Evolutionary conservation across 2,888 invertebrate species (phyloP), one percentile per base, ranked within the genome.

Genomic region (Timema podura): DNA sequence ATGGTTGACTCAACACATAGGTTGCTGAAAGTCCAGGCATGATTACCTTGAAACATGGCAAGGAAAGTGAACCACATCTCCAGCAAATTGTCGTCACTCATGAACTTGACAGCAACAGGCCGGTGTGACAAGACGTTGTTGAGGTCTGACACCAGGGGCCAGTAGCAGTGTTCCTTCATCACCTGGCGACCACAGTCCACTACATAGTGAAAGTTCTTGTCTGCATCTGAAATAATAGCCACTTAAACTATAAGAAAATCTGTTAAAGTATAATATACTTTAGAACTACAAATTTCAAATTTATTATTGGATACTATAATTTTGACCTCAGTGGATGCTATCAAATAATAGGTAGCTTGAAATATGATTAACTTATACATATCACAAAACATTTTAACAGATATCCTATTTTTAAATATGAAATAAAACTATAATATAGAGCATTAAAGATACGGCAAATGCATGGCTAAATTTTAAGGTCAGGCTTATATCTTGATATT

Each of bases 91-190:
- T 92, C 91, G 79, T 97, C 95, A 68, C 90, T 88, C 82, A 98
- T 86, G 79, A 98, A 97, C 79, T 92, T 88, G 75, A 94, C 82
- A 15, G 97, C 96, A 5, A 98, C 95, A 15, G 93, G 92, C 78
- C 90, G 88, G 79, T 98, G 98, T 0, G 96, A 95, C 15, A 98
- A 85, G 68, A 98, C 93, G 81, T 98, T 98, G 79, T 97, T 97
- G 76, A 98, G 88, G 83, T 98, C 98, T 0, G 96, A 96, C 49
- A 98, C 96, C 8, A 98, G 85, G 0, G 98, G 97, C 98, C 98
- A 98, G 81, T 97, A 98, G 82, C 96, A 96, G 81, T 98, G 98
- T 79, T 97, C 95, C 83, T 95, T 96, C 95, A 98, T 96, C 44
- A 96, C 93, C 72, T 91, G 87, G 74, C 91, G 87, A 13, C 91